Evolutionary conservation across 2,797 vertebrate species (phyloP).

Genomic region (Pangasius djambal): DNA sequence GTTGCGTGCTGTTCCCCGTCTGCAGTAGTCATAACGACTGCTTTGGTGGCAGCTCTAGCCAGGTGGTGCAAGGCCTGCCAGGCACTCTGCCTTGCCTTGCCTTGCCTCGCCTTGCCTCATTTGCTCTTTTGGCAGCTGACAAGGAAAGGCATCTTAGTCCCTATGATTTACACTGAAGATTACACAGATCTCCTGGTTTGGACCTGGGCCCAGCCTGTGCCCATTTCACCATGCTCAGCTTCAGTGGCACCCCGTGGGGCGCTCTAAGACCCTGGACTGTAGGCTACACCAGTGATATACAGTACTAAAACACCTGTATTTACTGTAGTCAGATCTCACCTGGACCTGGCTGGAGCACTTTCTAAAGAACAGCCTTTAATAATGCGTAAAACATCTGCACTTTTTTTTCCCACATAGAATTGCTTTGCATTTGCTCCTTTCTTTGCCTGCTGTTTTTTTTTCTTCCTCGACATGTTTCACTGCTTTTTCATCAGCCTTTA

Average conservation of each 20-base stretch:
- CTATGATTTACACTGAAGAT: constrained; percentile 53
- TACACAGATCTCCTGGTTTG: constrained; percentile 60
- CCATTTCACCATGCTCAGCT: constrained; percentile 19
- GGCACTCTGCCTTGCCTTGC: constrained; percentile 50
- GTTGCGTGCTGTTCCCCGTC: constrained; percentile 40
- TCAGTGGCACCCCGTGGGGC: background rate
- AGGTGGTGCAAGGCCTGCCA: constrained; percentile 66
- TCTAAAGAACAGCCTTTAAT: too few relatives aligned
- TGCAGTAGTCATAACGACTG: constrained; percentile 51
- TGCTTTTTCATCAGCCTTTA: constrained; percentile 25
- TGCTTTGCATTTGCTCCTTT: background rate
- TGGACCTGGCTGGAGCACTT: background rate
- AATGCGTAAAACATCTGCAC: background rate
- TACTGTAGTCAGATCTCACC: constrained; percentile 3
- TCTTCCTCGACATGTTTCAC: background rate
- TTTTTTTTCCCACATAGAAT: background rate
- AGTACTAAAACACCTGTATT: background rate
- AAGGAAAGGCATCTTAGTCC: constrained; percentile 50
- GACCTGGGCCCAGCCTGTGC: constrained; percentile 45
- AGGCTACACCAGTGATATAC: background rate
- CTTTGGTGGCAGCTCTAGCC: constrained; percentile 59
- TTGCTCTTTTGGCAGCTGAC: constrained; percentile 59
- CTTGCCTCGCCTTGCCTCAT: constrained; percentile 52
- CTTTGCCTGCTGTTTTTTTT: constrained; percentile 1
- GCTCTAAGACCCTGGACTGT: constrained; percentile 9